A percentile compares a stretch with the other conserved stretches of the same genome.
These are phyloP conservation scores for Drosophila macrospina DNA, from an alignment of 2,888 invertebrate species.

Conservation along the genomic window DNA sequence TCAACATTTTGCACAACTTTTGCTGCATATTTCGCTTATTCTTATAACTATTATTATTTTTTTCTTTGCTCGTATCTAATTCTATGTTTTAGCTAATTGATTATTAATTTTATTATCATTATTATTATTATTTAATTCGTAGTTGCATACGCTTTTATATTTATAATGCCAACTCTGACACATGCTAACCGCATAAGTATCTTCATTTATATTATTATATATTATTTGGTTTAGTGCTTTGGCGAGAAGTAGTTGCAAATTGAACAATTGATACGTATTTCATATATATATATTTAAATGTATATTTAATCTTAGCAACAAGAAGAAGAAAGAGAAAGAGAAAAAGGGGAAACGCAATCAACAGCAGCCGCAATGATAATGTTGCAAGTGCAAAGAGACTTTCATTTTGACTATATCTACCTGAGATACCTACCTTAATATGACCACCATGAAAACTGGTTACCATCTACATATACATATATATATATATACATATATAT, in stretches of 20 bases:
- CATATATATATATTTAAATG: background rate
- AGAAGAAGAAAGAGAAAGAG: background rate
- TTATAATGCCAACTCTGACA: background rate
- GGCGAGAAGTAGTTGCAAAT: background rate
- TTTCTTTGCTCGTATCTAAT: background rate
- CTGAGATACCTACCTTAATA: slow-evolving; percentile 15
- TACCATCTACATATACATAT: background rate
- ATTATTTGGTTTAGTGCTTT: background rate
- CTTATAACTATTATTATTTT: background rate
- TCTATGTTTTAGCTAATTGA: background rate
- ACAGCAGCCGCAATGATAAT: background rate
- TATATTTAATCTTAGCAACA: slow-evolving; percentile 1
- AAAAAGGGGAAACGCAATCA: background rate
- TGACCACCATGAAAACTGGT: slow-evolving; percentile 24
- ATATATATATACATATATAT: background rate
- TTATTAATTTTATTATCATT: background rate
- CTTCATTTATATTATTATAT: background rate
- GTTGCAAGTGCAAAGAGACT: background rate
- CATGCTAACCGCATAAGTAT: slow-evolving; percentile 12
- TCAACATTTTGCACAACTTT: slow-evolving; percentile 3
- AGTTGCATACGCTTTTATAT: slow-evolving; percentile 3
- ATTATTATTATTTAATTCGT: slow-evolving; percentile 2
- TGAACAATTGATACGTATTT: background rate
- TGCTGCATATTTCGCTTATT: background rate
- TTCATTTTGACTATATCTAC: slow-evolving; percentile 14